phyloP scores from a whole-genome alignment of 2,113 vertebrate genomes.

The Myocastor coypus region DNA sequence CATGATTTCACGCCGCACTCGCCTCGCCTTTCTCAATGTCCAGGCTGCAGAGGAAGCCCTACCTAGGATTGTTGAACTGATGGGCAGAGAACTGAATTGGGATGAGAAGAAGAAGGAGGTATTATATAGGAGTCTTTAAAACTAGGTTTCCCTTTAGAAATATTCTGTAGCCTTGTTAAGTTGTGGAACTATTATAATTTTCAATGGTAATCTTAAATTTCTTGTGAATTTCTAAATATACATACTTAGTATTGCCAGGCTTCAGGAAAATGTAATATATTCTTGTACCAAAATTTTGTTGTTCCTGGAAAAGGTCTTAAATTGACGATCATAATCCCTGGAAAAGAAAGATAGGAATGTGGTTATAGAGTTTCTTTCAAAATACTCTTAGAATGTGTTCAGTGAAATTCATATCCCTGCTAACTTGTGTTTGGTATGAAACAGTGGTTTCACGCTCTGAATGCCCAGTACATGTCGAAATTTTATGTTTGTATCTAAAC shows the following conservation, averaged over 20 bases:
- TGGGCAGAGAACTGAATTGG: slow-evolving; percentile 96
- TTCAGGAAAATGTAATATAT: slow-evolving; percentile 30
- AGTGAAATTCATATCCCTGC: slow-evolving; percentile 34
- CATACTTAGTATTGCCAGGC: slow-evolving; percentile 1
- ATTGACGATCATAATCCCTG: slow-evolving; percentile 30
- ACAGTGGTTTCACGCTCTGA: slow-evolving; percentile 30
- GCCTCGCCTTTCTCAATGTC: slow-evolving; percentile 96
- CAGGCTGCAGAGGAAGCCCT: slow-evolving; percentile 98
- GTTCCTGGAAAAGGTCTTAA: slow-evolving; percentile 56
- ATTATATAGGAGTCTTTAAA: slow-evolving; percentile 47
- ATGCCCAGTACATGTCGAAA: slow-evolving; percentile 23
- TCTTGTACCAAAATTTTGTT: slow-evolving; percentile 11
- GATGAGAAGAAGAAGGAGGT: slow-evolving; percentile 92
- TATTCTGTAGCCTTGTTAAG: neutral
- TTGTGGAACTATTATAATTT: neutral
- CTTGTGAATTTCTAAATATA: neutral
- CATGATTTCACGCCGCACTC: slow-evolving; percentile 95
- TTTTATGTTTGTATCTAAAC: slow-evolving; percentile 40
- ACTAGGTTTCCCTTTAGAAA: neutral
- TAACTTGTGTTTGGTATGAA: slow-evolving; percentile 45
- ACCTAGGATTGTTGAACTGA: slow-evolving; percentile 95
- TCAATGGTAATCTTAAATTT: slow-evolving; percentile 36
- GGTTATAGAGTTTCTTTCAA: slow-evolving; percentile 39
- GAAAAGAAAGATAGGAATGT: slow-evolving; percentile 39
- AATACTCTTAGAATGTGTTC: slow-evolving; percentile 18